Base-by-base conservation (phyloP, 2,797 vertebrate species). In the Ctenochaetus hawaiiensis region DNA sequence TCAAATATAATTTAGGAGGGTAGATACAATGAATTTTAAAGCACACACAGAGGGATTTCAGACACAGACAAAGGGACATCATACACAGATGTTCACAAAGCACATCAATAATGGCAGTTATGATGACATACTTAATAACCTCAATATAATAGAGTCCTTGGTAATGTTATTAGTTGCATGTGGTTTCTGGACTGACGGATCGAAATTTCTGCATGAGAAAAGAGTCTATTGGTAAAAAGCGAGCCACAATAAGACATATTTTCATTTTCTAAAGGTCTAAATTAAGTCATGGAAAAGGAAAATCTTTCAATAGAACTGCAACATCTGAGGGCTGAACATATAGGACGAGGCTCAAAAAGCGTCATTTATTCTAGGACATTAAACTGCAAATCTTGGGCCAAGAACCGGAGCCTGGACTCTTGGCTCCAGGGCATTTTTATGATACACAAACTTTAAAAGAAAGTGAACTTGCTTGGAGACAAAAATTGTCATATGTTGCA, bases 281-380 rank as follows among this genome's bases (percentile, higher is more conserved):
- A 61, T 53, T 70, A 16, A 52, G 47, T 75, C 30, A 53, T 10
- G 17, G 34, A 58, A 52, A 81, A 47, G 10, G 8, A 54, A 66
- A 69, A 48, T 8, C 7, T 10, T 43, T 16, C 6, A 45, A 47
- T 43, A 41, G 51, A 67, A 48, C 22, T 6, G 34, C n/a, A 69
- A 56, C 52, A 52, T 5, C 64, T 57, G 49, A 63, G 14, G 58
- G 51, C 4, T 57, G 20, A 64, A 56, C 18, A 39, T 17, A 18
- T 53, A 16, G 41, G 44, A 26, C 37, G 16, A 53, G 5, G 13
- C 51, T 4, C 13, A 20, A 18, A 63, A 49, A 81, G 20, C 39
- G 18, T 45, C 17, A 48, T 61, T 43, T 57, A 54, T 70, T 62
- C 45, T 43, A 0, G 6, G 67, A 67, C 53, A 57, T 62, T 9